Evolutionary conservation across 2,888 invertebrate species (phyloP).

Genomic region (Drosophila neonasuta): DNA sequence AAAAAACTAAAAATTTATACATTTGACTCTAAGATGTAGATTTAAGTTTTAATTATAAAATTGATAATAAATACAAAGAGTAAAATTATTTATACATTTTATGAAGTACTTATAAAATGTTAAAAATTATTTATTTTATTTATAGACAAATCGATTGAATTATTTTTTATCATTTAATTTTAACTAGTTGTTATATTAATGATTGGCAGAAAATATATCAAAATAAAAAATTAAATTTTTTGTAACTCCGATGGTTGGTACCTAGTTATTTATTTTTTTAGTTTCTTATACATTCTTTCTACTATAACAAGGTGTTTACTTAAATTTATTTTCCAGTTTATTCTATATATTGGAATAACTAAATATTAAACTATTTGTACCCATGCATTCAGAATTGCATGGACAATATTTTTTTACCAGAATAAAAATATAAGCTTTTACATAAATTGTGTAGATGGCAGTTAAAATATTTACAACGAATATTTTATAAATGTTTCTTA

Average conservation of each 20-base stretch:
- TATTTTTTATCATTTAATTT: too few relatives aligned
- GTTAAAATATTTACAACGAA: slow-evolving; percentile 72
- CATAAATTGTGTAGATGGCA: slow-evolving; percentile 50
- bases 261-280: too few relatives aligned
- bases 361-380: background rate
- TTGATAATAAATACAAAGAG: background rate
- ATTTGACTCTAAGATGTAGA: slow-evolving; percentile 14
- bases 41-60: slow-evolving; percentile 6
- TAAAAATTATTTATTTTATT: background rate
- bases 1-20: background rate
- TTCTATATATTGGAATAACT: background rate
- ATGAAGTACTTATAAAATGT: background rate
- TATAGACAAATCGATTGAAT: background rate
- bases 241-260: too few relatives aligned
- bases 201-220: too few relatives aligned
- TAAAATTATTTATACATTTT: background rate
- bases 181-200: too few relatives aligned
- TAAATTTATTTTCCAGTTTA: background rate
- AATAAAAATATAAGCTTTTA: slow-evolving; percentile 48
- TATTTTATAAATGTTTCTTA: slow-evolving; percentile 68
- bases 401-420: slow-evolving; percentile 63
- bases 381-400: slow-evolving; percentile 7
- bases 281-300: too few relatives aligned
- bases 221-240: too few relatives aligned
- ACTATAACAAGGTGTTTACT: background rate